These are phyloP conservation scores for Agrypnia vestita DNA, from an alignment of 1,140 invertebrate species.

Conservation along the genomic window DNA sequence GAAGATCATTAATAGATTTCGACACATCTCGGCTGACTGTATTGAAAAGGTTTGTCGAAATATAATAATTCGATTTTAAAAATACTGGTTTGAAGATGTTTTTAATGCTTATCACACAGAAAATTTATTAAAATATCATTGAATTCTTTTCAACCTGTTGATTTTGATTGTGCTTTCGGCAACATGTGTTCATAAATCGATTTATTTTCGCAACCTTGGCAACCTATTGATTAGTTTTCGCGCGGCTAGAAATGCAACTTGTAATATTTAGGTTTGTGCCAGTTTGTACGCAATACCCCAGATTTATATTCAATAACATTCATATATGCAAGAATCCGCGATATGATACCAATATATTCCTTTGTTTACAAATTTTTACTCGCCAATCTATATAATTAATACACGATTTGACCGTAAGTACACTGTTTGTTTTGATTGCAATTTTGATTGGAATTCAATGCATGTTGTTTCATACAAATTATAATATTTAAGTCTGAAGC, in stretches of 20 bases:
- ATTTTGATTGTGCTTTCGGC: not conserved
- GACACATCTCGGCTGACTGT: not conserved
- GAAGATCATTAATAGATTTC: not conserved
- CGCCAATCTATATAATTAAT: no score
- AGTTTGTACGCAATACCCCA: no score
- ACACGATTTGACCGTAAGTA: no score
- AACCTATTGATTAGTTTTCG: constrained; percentile 43
- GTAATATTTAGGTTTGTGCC: not conserved
- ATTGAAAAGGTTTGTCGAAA: not conserved
- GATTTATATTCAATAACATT: no score
- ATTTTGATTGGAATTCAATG: no score
- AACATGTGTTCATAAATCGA: constrained; percentile 21
- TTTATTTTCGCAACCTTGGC: constrained; percentile 44
- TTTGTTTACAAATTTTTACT: no score
- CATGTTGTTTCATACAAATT: no score
- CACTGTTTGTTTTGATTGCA: no score
- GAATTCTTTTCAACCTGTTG: constrained; percentile 28
- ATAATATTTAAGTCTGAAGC: no score
- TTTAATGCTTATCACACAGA: not conserved
- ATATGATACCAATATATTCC: no score
- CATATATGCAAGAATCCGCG: no score
- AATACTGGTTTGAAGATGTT: not conserved
- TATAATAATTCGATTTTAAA: not conserved
- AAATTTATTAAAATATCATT: not conserved
- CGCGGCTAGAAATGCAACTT: not conserved